Conservation (phyloP, 2,113 vertebrate species). For the Herpetotheres cachinnans region DNA sequence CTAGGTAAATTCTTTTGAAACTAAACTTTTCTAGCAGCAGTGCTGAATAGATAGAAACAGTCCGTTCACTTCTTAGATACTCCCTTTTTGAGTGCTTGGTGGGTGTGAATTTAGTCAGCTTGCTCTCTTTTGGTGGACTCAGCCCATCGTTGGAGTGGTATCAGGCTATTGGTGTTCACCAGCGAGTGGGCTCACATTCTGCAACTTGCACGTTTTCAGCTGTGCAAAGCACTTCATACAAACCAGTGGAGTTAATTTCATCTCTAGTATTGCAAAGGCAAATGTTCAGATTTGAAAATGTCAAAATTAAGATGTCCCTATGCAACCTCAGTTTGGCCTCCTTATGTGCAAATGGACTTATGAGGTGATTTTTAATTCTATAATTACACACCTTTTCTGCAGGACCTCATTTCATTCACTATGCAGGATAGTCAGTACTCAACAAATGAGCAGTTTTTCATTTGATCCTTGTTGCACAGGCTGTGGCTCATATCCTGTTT, state of each 20-base stretch:
- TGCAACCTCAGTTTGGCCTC: background rate
- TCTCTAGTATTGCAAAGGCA: background rate
- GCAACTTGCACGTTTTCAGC: background rate
- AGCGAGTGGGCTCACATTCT: background rate
- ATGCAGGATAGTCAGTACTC: background rate
- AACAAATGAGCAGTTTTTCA: background rate
- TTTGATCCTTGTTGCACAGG: background rate
- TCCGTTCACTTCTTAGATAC: background rate
- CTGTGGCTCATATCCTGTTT: background rate
- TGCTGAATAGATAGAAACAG: slow-evolving; percentile 16
- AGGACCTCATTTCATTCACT: background rate
- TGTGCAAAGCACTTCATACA: background rate
- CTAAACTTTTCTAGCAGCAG: slow-evolving; percentile 39
- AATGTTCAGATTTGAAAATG: background rate
- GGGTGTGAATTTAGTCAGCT: background rate
- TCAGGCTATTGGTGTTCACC: background rate
- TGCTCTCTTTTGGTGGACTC: background rate
- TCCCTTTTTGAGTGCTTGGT: background rate
- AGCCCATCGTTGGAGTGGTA: background rate
- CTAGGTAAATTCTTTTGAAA: slow-evolving; percentile 61
- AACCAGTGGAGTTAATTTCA: background rate
- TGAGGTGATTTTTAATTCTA: background rate
- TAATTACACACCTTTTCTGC: background rate
- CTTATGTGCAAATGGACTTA: background rate
- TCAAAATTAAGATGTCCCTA: background rate